phyloP scores from a whole-genome alignment of 37 sponge, comb jelly and placozoan species.

The Chondrosia reniformis region DNA sequence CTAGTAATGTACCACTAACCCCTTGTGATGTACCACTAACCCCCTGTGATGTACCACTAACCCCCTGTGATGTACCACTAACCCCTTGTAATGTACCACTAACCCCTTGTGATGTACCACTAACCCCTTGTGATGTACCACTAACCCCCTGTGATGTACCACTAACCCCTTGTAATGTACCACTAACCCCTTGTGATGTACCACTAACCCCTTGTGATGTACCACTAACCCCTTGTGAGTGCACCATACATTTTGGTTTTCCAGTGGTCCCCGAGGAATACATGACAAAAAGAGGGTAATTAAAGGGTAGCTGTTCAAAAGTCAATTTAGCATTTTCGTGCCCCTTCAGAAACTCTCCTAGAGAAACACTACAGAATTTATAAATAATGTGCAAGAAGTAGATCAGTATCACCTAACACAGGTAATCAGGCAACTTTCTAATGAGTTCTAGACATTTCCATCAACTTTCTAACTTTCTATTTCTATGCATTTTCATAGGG shows the following conservation, averaged over 20 bases:
- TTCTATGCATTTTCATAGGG: not conserved
- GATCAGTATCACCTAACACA: too few species aligned
- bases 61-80: slow-evolving; percentile 80
- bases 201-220: slow-evolving; percentile 86
- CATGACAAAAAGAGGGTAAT: slow-evolving; percentile 98
- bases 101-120: slow-evolving; percentile 83
- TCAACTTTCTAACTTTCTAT: too few species aligned
- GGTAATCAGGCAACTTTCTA: too few species aligned
- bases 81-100: slow-evolving; percentile 85
- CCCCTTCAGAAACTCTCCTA: slow-evolving; percentile 61
- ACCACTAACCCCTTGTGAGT: slow-evolving; percentile 90
- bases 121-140: slow-evolving; percentile 81
- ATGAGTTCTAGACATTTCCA: too few species aligned
- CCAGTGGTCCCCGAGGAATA: slow-evolving; percentile 98
- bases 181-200: slow-evolving; percentile 86
- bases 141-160: slow-evolving; percentile 85
- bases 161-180: slow-evolving; percentile 83
- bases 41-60: slow-evolving; percentile 80
- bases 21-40: slow-evolving; percentile 85
- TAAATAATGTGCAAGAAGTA: too few species aligned
- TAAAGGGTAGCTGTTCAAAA: slow-evolving; percentile 96
- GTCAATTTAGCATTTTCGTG: slow-evolving; percentile 32
- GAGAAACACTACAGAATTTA: slow-evolving; percentile 69
- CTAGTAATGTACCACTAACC: slow-evolving; percentile 71
- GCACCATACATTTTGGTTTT: slow-evolving; percentile 98